phyloP scores from a whole-genome alignment of 2,888 invertebrate genomes.

The Stenodera caucasica region DNA sequence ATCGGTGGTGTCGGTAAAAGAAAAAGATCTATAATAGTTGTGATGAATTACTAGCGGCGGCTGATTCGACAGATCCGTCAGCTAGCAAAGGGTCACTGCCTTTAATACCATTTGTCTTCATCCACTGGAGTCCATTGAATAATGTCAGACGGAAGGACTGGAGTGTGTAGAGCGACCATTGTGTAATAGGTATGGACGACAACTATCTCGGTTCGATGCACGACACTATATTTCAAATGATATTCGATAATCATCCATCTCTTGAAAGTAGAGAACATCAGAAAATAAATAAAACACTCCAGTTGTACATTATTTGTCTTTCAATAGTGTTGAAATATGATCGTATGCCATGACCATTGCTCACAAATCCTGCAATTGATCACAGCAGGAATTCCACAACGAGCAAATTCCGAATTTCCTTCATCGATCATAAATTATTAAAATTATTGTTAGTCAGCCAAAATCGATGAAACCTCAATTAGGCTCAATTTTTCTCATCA shows the following conservation, averaged over 20 bases:
- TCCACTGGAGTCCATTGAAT: slow-evolving; percentile 35
- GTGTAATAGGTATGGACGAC: slow-evolving; percentile 26
- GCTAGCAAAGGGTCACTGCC: slow-evolving; percentile 38
- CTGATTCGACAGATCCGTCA: slow-evolving; percentile 40
- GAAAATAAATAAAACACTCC: neutral
- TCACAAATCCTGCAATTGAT: neutral
- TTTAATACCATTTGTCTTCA: slow-evolving; percentile 43
- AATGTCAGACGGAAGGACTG: slow-evolving; percentile 35
- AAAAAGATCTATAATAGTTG: neutral
- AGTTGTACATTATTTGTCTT: neutral
- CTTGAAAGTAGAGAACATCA: neutral
- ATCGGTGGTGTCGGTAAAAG: neutral
- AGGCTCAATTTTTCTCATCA: no score
- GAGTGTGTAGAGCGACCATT: slow-evolving; percentile 27
- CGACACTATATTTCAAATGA: slow-evolving; percentile 5
- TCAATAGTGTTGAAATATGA: neutral
- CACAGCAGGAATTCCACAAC: neutral
- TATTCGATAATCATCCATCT: neutral
- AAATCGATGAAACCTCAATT: no score
- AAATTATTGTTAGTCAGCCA: no score
- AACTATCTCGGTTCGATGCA: slow-evolving; percentile 10
- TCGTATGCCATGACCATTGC: neutral
- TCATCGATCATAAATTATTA: no score
- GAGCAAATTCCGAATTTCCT: neutral
- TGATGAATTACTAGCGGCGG: slow-evolving; percentile 37